Evolutionary conservation across 92 coral and sea anemone genomes (phyloP), one percentile per base, ranked within the genome.

Genomic region (Parazoanthus swiftii): DNA sequence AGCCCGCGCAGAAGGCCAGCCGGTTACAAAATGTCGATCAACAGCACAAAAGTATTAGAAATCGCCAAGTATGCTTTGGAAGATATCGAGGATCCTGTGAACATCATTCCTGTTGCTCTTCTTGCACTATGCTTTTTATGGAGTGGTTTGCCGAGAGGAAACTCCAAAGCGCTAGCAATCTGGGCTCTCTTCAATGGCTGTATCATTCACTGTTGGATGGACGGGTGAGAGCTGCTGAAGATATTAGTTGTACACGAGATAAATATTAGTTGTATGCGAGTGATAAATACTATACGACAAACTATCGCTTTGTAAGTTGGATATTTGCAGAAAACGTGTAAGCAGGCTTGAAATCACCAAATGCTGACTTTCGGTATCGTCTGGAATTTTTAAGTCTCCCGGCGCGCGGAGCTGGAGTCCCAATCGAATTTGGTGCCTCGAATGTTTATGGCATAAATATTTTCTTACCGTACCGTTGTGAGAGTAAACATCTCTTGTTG

Each of bases 161-260:
- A 86, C 37, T 92, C 88, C 36, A 75, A 86, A 6, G 75, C 81
- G 26, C 90, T 92, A 8, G 98, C 99, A 0, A 82, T 91, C 89
- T 96, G 99, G 99, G 98, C 95, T 0, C 89, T 96, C 46, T 88
- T 96, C 74, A 96, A 96, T 88, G 99, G 91, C 79, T 93, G 96
- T 86, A 85, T 96, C 5, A 96, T 96, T 42, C n/a, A n/a, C n/a
- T n/a, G n/a, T n/a, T n/a, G n/a, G n/a, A n/a, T n/a, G n/a, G n/a
- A 96, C 42, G 98, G 95, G 99, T 96, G 79, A 86, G 97, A 5
- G 15, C 3, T 29, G 7, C 13, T 2, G 18, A 11, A 6, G 9
- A 56, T 0, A 9, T 56, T 56, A 6, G 3, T 10, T 10, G 9
- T 11, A 10, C 16, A 11, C 65, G 2, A 56, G 2, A 56, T 14